Evolutionary conservation across 2,113 vertebrate genomes (phyloP), one percentile per base, ranked within the genome.

Genomic region (Brachyhypopomus gauderio): DNA sequence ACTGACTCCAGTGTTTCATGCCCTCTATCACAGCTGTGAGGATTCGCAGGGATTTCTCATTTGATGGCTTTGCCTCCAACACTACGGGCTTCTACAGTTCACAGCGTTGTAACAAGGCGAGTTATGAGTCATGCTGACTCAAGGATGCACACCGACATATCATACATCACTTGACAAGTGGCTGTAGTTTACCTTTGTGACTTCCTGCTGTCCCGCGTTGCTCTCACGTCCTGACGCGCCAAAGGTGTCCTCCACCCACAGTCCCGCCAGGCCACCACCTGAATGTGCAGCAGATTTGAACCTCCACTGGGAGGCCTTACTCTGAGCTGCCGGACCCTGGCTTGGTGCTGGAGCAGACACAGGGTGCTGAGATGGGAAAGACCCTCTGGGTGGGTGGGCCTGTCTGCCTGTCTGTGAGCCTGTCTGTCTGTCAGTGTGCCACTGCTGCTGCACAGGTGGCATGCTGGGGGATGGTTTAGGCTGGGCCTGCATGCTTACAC

Each of bases 1-100:
- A 96, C 82, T 95, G 94, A 87, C 91, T 93, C 98, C 98, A 99
- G 88, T 96, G 93, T 89, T 90, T 97, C 95, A 98, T 92, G 73
- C 96, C 96, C 82, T 93, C 93, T 80, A 98, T 96, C 80, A 95
- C 94, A 78, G 94, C 91, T 80, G 96, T 95, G 87, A 98, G 69
- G 86, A 98, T 94, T 85, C 96, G 92, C 84, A 99, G 88, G 58
- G 95, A 95, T 89, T 89, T 93, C 72, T 94, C 94, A 55, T 85
- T 83, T 41, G 90, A 90, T 48, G 89, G 70, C 88, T 93, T 94
- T 30, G 88, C 72, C 58, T 90, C 88, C 87, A 62, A 77, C 9
- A 36, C 56, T 83, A 88, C 77, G 63, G 71, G 4, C 79, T 91
- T 91, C 92, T 95, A 81, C 86, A 63, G 58, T 87, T 20, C 66